Conservation (phyloP, 1,140 invertebrate species). For the Drosophila busckii region DNA sequence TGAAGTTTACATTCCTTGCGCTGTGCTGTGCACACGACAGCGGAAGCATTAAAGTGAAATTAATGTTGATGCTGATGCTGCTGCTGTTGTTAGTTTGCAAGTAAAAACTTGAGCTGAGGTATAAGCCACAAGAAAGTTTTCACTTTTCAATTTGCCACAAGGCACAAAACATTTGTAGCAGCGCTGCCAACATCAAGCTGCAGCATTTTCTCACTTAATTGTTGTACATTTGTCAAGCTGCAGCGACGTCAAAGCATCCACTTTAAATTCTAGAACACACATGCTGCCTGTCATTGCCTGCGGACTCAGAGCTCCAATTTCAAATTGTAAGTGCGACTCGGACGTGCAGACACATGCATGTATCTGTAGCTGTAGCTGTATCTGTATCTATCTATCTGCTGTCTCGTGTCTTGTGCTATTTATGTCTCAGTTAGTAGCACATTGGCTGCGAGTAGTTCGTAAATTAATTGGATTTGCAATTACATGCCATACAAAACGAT, state of each 20-base stretch:
- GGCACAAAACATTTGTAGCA: slow-evolving; percentile 17
- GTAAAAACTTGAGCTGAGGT: slow-evolving; percentile 31
- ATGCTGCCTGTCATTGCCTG: too few relatives aligned
- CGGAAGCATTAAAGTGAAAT: slow-evolving; percentile 74
- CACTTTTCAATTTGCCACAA: slow-evolving; percentile 57
- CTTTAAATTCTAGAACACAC: slow-evolving; percentile 50
- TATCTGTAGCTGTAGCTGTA: background rate
- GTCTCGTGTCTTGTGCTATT: slow-evolving; percentile 60
- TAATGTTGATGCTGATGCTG: slow-evolving; percentile 45
- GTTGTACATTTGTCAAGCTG: slow-evolving; percentile 66
- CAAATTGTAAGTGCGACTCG: background rate
- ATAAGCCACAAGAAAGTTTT: slow-evolving; percentile 32
- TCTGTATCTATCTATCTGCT: slow-evolving; percentile 17
- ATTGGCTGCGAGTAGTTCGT: slow-evolving; percentile 69
- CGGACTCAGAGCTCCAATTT: too few relatives aligned
- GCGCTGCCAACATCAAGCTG: background rate
- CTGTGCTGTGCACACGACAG: slow-evolving; percentile 8
- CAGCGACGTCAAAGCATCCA: slow-evolving; percentile 37
- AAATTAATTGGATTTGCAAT: slow-evolving; percentile 77
- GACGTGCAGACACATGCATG: background rate
- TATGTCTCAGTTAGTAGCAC: slow-evolving; percentile 72
- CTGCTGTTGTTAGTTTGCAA: slow-evolving; percentile 22
- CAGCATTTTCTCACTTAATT: slow-evolving; percentile 53
- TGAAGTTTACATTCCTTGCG: slow-evolving; percentile 26
- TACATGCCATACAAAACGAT: slow-evolving; percentile 42